Evolutionary conservation across 1,140 invertebrate species (phyloP), one percentile per base, ranked within the genome.

Genomic region (Argopecten irradians): DNA sequence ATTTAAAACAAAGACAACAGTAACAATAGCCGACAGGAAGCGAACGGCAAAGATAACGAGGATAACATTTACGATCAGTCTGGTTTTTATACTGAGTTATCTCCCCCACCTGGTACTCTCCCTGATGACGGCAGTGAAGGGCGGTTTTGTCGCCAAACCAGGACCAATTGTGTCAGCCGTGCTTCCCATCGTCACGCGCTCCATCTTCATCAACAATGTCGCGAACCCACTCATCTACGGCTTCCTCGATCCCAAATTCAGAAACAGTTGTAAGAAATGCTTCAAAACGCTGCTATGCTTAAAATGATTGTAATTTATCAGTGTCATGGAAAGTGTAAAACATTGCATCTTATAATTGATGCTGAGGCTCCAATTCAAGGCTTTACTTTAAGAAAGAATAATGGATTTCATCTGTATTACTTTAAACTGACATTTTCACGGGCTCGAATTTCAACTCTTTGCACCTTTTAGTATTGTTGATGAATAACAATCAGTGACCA

Each of bases 191-290:
- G 90, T 91, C 16, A 89, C 92, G 13, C 71, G 93, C 0, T 92
- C 92, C 0, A 92, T 92, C 36, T 92, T 94, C 71, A 90, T 94
- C 14, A 94, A 94, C 90, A 92, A 90, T 82, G 87, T 91, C 16
- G 88, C 85, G 19, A 94, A 94, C 43, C 89, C 91, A 9, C 89
- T 94, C 33, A 91, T 94, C 32, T 94, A 94, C 87, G 91, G 93
- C 19, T 92, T 94, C 71, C 89, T 92, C 33, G 93, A 93, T 87
- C 83, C 86, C 35, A 89, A 89, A 33, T 94, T 94, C 41, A 46
- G 93, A 55, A 33, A 88, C 43, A 92, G 91, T 83, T 82, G 86
- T 36, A 86, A 82, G n/a, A 13, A 34, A 19, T 22, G 11, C 3
- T 35, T 86, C 36, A 34, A 28, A 22, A 36, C 32, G 34, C 28